Percentiles rank a stretch among this genome's conserved stretches.
Evolutionary conservation across 2,888 invertebrate genomes (phyloP).

Genomic region (Leptarthrus brevirostris): DNA sequence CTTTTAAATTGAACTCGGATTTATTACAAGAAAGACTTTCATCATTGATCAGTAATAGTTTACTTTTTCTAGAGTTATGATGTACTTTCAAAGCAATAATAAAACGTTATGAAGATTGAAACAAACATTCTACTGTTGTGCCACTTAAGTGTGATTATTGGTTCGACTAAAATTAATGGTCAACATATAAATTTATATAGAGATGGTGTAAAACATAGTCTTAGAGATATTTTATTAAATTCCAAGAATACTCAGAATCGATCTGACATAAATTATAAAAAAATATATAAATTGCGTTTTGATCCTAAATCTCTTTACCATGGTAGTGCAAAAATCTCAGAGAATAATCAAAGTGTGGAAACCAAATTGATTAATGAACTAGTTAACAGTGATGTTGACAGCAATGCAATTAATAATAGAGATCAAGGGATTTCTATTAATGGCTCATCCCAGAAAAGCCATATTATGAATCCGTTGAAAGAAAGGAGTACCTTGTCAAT

Average conservation of each 20-base stretch:
- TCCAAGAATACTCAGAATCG: not conserved
- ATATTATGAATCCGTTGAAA: slow-evolving; percentile 42
- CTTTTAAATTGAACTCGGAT: not conserved
- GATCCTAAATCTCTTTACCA: slow-evolving; percentile 48
- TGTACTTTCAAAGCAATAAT: not conserved
- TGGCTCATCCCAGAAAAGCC: not conserved
- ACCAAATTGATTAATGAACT: not conserved
- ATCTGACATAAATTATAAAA: slow-evolving; percentile 51
- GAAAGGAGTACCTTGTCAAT: slow-evolving; percentile 33
- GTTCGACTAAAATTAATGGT: too few relatives aligned
- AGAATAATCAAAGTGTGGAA: not conserved
- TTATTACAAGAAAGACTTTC: slow-evolving; percentile 7
- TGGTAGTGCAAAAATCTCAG: not conserved
- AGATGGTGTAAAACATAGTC: not conserved
- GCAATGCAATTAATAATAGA: not conserved
- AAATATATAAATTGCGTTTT: slow-evolving; percentile 53
- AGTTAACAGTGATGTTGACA: not conserved
- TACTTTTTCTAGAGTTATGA: not conserved
- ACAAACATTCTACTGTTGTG: too few relatives aligned
- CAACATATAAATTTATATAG: too few relatives aligned
- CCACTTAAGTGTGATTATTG: too few relatives aligned
- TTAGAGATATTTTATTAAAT: not conserved
- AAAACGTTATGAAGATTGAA: slow-evolving; percentile 1
- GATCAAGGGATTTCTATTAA: not conserved
- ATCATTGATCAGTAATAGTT: slow-evolving; percentile 16